Base-by-base conservation (phyloP, 2,888 invertebrate species). In the Drosophila demipolita region DNA sequence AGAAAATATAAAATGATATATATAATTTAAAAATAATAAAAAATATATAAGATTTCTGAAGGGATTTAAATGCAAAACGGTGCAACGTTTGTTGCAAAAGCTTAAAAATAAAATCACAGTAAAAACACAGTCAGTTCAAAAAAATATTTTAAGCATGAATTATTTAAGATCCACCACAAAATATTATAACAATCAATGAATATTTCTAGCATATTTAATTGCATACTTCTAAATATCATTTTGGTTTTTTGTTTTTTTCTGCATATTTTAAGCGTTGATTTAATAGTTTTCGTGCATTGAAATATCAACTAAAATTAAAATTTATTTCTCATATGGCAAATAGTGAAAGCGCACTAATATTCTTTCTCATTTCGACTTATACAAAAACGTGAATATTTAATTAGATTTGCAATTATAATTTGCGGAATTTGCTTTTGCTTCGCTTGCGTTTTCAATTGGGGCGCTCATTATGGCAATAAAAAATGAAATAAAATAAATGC, bases 381-480 rank as follows among this genome's bases (percentile, higher is more conserved):
- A 35, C 6, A 33, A 32, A 45, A 45, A 32, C 8, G 23, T 11
- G 6, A 23, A 20, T 33, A 33, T 48, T 45, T 35, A n/a, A 49
- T 49, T 33, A 23, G 15, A 29, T 55, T 55, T 55, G 38, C 15
- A 55, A 55, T 15, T 40, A 40, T 23, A 45, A 45, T 54, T 54
- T 26, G 23, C 26, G 36, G 45, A 36, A 54, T 36, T 54, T 36
- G 17, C 29, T 40, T 38, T 38, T 23, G 35, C 20, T 29, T 36
- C 35, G 11, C 33, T 20, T n/a, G 32, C 33, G 32, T 33, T 59
- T 35, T 33, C 45, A 23, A 45, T 33, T 45, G 23, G 23, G 23
- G 45, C 35, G 26, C 50, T 52, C 32, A 63, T 45, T 45, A 62
- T 32, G 17, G 17, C 8, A 17, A 62, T 42, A 17, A 36, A 62